A percentile compares a stretch with the other conserved stretches of the same genome.
Conservation (phyloP, 2,797 vertebrate species). For the Dendrocincla tyrannina region DNA sequence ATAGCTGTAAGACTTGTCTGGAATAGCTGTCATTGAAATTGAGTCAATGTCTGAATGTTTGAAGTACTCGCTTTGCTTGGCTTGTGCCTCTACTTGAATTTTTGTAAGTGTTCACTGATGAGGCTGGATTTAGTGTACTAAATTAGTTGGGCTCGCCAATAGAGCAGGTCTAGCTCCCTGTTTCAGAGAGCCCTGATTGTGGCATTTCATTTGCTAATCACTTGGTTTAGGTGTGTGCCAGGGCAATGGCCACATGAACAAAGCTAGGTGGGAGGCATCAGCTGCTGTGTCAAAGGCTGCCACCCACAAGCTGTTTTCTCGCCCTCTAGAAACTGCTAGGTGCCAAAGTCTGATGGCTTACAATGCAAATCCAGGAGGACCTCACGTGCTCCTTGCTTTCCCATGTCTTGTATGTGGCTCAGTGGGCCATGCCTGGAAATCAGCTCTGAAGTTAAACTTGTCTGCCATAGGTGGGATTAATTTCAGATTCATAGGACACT, state of each 20-base stretch:
- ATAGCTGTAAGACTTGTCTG: background rate
- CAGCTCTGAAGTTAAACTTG: background rate
- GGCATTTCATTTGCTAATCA: background rate
- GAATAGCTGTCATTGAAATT: background rate
- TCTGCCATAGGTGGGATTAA: background rate
- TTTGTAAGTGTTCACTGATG: background rate
- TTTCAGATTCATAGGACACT: background rate
- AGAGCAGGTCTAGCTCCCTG: background rate
- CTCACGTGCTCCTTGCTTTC: background rate
- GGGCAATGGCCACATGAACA: background rate
- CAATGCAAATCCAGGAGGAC: background rate
- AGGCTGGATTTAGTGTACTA: background rate
- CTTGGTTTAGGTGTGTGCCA: background rate
- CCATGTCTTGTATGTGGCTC: background rate
- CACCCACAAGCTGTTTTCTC: background rate
- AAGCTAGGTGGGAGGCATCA: background rate
- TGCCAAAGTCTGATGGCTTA: background rate
- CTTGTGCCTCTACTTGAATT: background rate
- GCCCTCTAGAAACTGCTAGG: background rate
- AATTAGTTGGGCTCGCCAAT: background rate
- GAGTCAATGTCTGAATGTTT: conserved; percentile 16
- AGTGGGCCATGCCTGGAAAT: background rate
- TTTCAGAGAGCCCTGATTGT: background rate
- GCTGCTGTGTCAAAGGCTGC: background rate
- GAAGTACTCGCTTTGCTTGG: background rate